Base-by-base conservation (phyloP, 2,113 vertebrate species). In the Ptilonorhynchus violaceus region DNA sequence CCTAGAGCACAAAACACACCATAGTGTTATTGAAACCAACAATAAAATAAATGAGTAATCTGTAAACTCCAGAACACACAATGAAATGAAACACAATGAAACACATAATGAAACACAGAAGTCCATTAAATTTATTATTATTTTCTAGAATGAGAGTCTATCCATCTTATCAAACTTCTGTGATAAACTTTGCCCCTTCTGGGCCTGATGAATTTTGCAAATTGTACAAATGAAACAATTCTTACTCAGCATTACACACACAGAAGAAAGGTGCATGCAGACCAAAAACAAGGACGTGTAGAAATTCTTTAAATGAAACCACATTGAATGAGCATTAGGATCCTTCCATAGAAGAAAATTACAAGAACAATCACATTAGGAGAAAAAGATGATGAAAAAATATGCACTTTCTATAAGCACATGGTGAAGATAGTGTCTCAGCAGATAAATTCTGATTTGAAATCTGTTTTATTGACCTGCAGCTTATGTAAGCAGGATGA, bases 391-490 rank as follows among this genome's bases (percentile, higher is more conserved):
- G 67, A 86, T 67, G 39, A 87, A 88, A 97, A 97, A 92, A 69
- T 41, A 80, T 67, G 42, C 41, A 62, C 39, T 95, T 94, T 85
- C 44, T 83, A 39, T 55, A 95, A 92, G 60, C 28, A 78, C 4
- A 17, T n/a, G 35, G 95, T 82, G 76, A 95, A 97, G 89, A 97
- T 97, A 95, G 62, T 95, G 87, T 81, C 70, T 97, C 64, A 74
- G 70, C 49, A 92, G 79, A 92, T 7, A 55, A 68, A 73, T 74
- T 95, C 88, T 95, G 84, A 85, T 98, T 96, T 97, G 93, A 98
- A 97, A 97, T 97, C 91, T 62, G 12, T 96, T 97, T 96, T 96
- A 96, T 96, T 97, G 93, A 96, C 96, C 95, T 85, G 70, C 96
- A 97, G 91, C 56, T 97, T 96, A 91, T 92, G 89, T 83, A 94